Base-by-base conservation (phyloP, 1,140 invertebrate species). In the Trypoxylus dichotomus region DNA sequence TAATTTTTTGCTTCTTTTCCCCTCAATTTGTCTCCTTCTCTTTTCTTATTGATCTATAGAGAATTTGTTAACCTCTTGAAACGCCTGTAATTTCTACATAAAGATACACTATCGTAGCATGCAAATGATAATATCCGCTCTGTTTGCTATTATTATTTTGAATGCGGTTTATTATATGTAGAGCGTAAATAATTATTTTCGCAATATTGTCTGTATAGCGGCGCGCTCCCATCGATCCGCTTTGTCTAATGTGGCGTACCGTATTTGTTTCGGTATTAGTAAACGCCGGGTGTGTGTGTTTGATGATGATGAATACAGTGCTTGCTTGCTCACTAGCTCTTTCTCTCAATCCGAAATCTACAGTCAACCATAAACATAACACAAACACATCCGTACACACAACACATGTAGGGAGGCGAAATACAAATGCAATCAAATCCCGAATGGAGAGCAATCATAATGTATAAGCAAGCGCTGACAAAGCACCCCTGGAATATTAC, bases 391-490 rank as follows among this genome's bases (percentile, higher is more conserved):
- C 68, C 60, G 60, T 15, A 21, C 19, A 25, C 60, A 68, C 21
- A 68, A 68, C 60, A 68, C 60, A 68, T 68, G 24, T 24, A 25
- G 19, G 24, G 60, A 29, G 7, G 21, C 76, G 71, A 73, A 77
- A 43, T 77, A 77, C 76, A 77, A 77, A 77, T 77, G 76, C 76
- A 77, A 77, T 77, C 76, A 77, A 77, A 77, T 68, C 68, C 68
- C 60, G 76, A 77, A 74, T 77, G 42, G 76, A 68, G 76, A 77
- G 68, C 76, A 68, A 77, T 77, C 63, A 77, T 77, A 77, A 77
- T 73, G 68, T 63, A 68, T 68, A 77, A 71, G 76, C 76, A 77
- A 41, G 68, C 47, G 76, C 76, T 77, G 76, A 77, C 76, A 77
- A 77, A 77, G 71, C 32, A 60, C 76, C 63, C 63, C 60, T 68